A percentile compares a stretch with the other conserved stretches of the same genome.
Evolutionary conservation across 2,113 vertebrate species (phyloP).

Genomic region (Lepus americanus): DNA sequence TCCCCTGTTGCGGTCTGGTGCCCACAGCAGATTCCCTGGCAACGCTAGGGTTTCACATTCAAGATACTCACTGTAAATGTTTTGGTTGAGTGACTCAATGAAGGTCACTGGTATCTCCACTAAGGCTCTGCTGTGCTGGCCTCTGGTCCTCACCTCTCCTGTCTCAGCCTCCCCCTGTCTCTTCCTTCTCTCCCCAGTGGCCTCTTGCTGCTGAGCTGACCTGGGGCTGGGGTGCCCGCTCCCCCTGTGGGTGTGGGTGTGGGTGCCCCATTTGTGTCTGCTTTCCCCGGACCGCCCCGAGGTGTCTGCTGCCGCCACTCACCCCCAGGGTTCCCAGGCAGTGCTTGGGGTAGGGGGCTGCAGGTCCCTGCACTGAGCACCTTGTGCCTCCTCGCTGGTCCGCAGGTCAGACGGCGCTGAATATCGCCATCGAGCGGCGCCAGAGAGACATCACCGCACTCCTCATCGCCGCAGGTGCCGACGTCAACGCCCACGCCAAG

Average conservation of each 20-base stretch:
- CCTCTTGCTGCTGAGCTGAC: not conserved
- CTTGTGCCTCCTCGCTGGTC: accelerated
- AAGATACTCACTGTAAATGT: not conserved
- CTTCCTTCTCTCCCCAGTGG: not conserved
- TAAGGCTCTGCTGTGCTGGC: not conserved
- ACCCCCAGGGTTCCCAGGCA: too few relatives aligned
- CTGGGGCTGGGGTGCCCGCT: not conserved
- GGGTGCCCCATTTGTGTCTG: not conserved
- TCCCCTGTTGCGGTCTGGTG: not conserved
- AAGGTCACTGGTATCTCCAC: not conserved
- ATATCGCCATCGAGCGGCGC: constrained; percentile 90
- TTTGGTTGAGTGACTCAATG: constrained; percentile 6
- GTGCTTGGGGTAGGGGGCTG: too few relatives aligned
- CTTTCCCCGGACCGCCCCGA: not conserved
- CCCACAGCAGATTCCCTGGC: not conserved
- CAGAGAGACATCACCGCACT: constrained; percentile 87
- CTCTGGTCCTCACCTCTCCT: not conserved
- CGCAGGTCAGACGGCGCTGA: constrained; percentile 90
- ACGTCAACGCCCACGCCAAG: constrained; percentile 89
- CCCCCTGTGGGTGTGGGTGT: too few relatives aligned
- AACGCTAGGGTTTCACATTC: not conserved
- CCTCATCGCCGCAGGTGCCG: constrained; percentile 89
- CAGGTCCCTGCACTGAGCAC: not conserved
- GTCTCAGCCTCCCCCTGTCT: not conserved
- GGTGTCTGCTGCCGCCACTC: too few relatives aligned